Base-by-base conservation (phyloP, 1,140 invertebrate genomes). In the Lasioglossum baleicum region DNA sequence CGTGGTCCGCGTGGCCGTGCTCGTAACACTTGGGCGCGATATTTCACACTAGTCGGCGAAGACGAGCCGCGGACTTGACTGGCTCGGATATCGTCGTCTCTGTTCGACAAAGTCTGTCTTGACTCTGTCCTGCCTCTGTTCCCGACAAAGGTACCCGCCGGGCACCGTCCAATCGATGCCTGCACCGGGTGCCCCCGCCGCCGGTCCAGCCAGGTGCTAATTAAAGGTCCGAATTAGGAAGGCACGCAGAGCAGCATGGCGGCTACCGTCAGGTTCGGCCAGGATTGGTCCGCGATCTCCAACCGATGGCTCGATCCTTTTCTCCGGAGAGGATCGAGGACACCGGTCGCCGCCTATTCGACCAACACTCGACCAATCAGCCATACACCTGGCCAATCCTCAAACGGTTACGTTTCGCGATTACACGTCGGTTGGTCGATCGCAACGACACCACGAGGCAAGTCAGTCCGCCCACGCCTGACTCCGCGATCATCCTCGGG, bases 21-120 rank as follows among this genome's bases (percentile, higher is more conserved):
- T 92, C 88, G 89, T 92, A 92, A 92, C 92, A 93, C 92, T 92
- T 92, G 91, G 91, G 87, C 92, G 92, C 90, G 92, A 93, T 93
- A 93, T 93, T 93, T 93, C 92, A 92, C 92, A 93, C 92, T 92
- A 92, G 90, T 81, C 77, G 87, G 87, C 78, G 90, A 91, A 90
- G 83, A 86, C 75, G 74, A 82, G 73, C 69, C 81, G 75, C 81
- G 75, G 78, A 79, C 68, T 35, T 80, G 83, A 82, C 75, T 74
- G 80, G 53, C 63, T 79, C 76, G 75, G 35, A 85, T 88, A 87
- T 85, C 83, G 72, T 83, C 81, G 71, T 83, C 80, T 82, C 79
- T 86, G 75, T 82, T 69, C 71, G 42, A 42, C 82, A 35, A 35
- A 35, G 31, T 35, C 31, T 35, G 31, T 35, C 31, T 35, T 35